phyloP scores from a whole-genome alignment of 2,888 invertebrate species.

The Caenorhabditis sp. region DNA sequence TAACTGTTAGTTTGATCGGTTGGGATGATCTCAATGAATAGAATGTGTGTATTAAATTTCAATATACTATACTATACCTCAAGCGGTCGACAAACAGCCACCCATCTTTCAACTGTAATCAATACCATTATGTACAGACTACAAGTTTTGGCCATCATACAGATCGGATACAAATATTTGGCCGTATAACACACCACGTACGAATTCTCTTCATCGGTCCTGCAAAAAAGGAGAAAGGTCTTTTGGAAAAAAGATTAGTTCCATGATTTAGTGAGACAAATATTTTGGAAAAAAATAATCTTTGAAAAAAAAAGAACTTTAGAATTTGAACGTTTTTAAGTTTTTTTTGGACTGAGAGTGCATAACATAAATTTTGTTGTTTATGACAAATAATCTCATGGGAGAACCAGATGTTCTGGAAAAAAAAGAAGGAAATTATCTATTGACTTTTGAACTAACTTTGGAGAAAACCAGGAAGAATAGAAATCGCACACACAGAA shows the following conservation, averaged over 20 bases:
- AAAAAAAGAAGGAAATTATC: not conserved
- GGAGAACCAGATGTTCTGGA: slow-evolving; percentile 22
- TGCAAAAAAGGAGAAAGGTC: too few relatives aligned
- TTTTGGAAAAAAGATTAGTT: not conserved
- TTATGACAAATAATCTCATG: slow-evolving; percentile 21
- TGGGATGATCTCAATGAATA: not conserved
- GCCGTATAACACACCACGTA: slow-evolving; percentile 31
- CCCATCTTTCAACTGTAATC: slow-evolving; percentile 40
- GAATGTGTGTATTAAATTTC: not conserved
- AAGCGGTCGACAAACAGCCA: slow-evolving; percentile 38
- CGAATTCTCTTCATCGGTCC: slow-evolving; percentile 27
- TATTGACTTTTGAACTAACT: not conserved
- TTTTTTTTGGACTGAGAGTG: not conserved
- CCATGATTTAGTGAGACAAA: not conserved
- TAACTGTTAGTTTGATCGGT: not conserved
- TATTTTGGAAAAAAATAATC: not conserved
- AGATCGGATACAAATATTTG: slow-evolving; percentile 34
- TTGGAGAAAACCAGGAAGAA: too few relatives aligned
- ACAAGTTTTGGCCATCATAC: slow-evolving; percentile 44
- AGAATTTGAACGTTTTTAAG: not conserved
- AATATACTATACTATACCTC: too few relatives aligned
- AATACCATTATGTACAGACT: slow-evolving; percentile 42
- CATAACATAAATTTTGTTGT: not conserved
- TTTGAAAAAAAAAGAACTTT: not conserved
- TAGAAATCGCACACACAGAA: too few relatives aligned